Percentiles rank a stretch among this genome's conserved stretches.
These are phyloP conservation scores for Syrphus vitripennis DNA, from an alignment of 2,888 invertebrate species.

Conservation along the genomic window DNA sequence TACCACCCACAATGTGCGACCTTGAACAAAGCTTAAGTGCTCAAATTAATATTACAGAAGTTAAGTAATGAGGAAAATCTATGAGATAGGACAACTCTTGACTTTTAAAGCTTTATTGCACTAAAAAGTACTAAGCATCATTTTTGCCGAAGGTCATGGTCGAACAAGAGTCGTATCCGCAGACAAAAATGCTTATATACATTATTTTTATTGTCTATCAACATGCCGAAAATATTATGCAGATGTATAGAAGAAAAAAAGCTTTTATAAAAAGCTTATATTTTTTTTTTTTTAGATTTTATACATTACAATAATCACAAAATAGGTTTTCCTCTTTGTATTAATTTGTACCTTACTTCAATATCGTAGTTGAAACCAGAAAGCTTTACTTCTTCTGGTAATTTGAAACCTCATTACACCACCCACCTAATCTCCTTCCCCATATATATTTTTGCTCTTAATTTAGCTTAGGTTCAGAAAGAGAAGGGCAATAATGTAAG, in stretches of 20 bases:
- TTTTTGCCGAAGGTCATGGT: constrained; percentile 48
- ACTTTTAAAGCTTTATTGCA: constrained; percentile 34
- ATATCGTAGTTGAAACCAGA: no score
- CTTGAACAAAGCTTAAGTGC: constrained; percentile 15
- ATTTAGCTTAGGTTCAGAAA: no score
- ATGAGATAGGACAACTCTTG: constrained; percentile 10
- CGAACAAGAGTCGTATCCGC: constrained; percentile 13
- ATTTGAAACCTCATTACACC: no score
- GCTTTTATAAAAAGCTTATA: constrained; percentile 4
- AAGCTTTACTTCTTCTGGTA: no score
- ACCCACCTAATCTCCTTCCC: no score
- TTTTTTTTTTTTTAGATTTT: not conserved
- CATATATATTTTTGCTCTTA: no score
- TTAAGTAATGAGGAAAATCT: constrained; percentile 27
- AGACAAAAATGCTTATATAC: constrained; percentile 12
- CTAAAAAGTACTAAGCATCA: not conserved
- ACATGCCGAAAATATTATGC: constrained; percentile 25
- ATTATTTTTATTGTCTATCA: constrained; percentile 40
- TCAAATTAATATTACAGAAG: constrained; percentile 8
- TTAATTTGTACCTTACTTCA: not conserved
- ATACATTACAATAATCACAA: not conserved
- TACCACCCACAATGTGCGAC: constrained; percentile 4
- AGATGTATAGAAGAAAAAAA: not conserved
- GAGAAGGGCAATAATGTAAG: no score
- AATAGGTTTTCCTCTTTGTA: not conserved